Conservation (phyloP, 2,113 vertebrate species). For the Hyaena hyaena region DNA sequence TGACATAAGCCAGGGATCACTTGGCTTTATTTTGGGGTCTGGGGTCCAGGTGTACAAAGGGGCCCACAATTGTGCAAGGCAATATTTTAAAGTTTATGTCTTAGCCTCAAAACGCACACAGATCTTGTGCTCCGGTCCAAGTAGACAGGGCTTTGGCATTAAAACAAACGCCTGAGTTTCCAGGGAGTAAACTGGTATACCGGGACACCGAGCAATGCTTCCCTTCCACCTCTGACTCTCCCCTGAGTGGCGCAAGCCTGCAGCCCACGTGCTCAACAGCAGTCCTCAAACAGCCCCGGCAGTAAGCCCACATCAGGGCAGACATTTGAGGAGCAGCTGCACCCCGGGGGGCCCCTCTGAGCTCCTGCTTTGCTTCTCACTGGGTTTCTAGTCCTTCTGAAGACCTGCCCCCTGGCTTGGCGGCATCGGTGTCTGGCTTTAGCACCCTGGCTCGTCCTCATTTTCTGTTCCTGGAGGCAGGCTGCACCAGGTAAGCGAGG, state of each 20-base stretch:
- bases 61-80: neutral
- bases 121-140: no score
- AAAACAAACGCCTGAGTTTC: neutral
- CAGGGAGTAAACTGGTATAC: no score
- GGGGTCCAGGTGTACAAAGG: rapidly evolving
- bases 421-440: no score
- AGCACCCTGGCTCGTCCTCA: neutral
- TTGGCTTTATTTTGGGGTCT: neutral
- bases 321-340: neutral
- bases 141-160: no score
- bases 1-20: neutral
- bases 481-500: neutral
- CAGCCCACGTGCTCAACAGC: neutral
- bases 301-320: rapidly evolving
- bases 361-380: neutral
- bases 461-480: neutral
- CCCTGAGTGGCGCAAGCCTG: rapidly evolving
- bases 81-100: neutral
- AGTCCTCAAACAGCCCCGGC: neutral
- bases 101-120: neutral
- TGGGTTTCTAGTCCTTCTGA: neutral
- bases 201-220: neutral
- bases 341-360: neutral
- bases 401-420: neutral
- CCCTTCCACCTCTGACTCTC: rapidly evolving